A percentile compares a stretch with the other conserved stretches of the same genome.
These are phyloP conservation scores for Ectropis crepuscularia DNA, from an alignment of 2,888 invertebrate genomes.

Conservation along the genomic window DNA sequence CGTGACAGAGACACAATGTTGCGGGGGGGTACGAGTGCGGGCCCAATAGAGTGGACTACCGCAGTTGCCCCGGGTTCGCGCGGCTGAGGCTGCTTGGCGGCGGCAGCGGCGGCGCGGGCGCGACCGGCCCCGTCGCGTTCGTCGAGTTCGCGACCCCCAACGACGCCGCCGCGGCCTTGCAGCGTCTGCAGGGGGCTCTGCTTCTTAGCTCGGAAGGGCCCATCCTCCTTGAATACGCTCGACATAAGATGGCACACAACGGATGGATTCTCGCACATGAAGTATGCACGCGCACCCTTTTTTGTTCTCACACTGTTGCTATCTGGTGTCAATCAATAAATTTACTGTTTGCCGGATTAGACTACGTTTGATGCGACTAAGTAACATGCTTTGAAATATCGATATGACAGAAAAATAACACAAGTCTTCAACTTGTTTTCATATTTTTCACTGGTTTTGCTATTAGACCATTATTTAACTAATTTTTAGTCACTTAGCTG, in stretches of 20 bases:
- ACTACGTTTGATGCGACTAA: not conserved
- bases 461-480: no score
- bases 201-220: slow-evolving; percentile 98
- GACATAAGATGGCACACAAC: slow-evolving; percentile 97
- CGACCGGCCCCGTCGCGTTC: slow-evolving; percentile 94
- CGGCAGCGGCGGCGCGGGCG: slow-evolving; percentile 86
- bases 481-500: no score
- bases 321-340: slow-evolving; percentile 5
- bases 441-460: no score
- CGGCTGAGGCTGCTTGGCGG: slow-evolving; percentile 97
- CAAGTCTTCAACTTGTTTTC: no score
- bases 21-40: slow-evolving; percentile 68
- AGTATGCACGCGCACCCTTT: slow-evolving; percentile 79
- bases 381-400: no score
- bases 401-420: no score
- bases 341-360: no score
- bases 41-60: slow-evolving; percentile 81
- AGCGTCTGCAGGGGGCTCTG: slow-evolving; percentile 97
- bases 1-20: slow-evolving; percentile 10
- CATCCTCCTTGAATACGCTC: slow-evolving; percentile 99
- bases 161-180: slow-evolving; percentile 96
- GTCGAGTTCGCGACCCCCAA: slow-evolving; percentile 97
- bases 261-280: slow-evolving; percentile 85
- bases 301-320: slow-evolving; percentile 24
- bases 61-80: slow-evolving; percentile 99